Base-by-base conservation (phyloP, 2,113 vertebrate genomes). In the Ameiurus melas region DNA sequence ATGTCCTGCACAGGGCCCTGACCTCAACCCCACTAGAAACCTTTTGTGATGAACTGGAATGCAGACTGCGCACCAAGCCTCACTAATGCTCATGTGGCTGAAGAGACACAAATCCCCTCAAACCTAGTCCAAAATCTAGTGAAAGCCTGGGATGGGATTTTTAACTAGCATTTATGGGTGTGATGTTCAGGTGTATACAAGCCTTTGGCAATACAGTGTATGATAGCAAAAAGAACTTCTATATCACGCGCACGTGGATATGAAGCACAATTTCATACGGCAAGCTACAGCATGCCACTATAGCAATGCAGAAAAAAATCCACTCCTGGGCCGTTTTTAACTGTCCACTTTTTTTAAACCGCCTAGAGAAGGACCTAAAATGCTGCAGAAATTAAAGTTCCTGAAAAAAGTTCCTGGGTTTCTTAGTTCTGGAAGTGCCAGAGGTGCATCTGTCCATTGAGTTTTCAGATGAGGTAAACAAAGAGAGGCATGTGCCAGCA, bases 401-500 rank as follows among this genome's bases (percentile, higher is more conserved):
- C 66, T 30, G n/a, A 27, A 62, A 68, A 19, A 19, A 19, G 30
- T 19, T 39, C 3, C 71, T 27, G 25, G 12, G 13, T 51, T 43
- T 12, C 36, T 19, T 33, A 5, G 71, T 22, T 78, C 78, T 57
- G n/a, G n/a, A 80, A 20, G n/a, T 30, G 16, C 7, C 14, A 20
- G 78, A 57, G 85, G 13, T 30, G 25, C 16, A 9, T 64, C 71
- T 62, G 55, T 77, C 70, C 27, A 47, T 20, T 30, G 30, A 55
- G 53, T 73, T 60, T 33, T 62, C 25, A 83, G 80, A 71, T 1
- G 27, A 84, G 81, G 20, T 39, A 39, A 84, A 84, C 68, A 88
- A 10, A 16, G 1, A 62, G 9, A 57, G 66, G 47, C 22, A 43
- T 57, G 43, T n/a, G 43, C 3, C 22, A 68, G 27, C 39, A 78